Evolutionary conservation across 2,888 invertebrate species (phyloP), one percentile per base, ranked within the genome.

Genomic region (Drosophila conformis): DNA sequence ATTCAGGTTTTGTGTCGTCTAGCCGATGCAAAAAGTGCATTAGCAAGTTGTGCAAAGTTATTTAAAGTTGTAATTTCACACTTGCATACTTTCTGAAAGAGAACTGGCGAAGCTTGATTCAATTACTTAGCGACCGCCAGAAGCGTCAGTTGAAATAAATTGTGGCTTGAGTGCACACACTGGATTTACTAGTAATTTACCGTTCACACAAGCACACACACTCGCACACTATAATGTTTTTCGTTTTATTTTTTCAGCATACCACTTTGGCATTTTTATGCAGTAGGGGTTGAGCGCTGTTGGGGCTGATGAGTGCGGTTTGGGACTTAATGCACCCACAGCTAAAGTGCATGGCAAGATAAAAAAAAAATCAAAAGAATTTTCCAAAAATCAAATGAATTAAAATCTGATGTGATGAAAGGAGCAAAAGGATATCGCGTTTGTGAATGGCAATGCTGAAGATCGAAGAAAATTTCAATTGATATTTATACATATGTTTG

Each of bases 141-240:
- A 48, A 40, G 46, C 40, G 60, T 59, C 67, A 58, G 76, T 72
- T 69, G 46, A 83, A 81, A 81, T 81, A 76, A 81, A 81, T 81
- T 76, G 67, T 65, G 60, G 73, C 73, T 72, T 69, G 73, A 80
- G 80, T 76, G 80, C 83, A 80, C 76, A 72, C 56, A 58, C 77
- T 76, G 83, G 80, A 80, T 83, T 81, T 81, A 64, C 73, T 68
- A 70, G 80, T 80, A 81, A 81, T 80, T 81, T 81, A 80, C 67
- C 69, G 80, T 59, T 48, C 64, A 58, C 27, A 48, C 10, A 51
- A 11, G 38, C 33, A 57, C 25, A 48, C 33, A 21, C 48, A 25
- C 7, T 46, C 40, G 8, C 64, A 61, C 48, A 63, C 64, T 29
- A 61, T 51, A 51, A 65, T 67, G 58, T 40, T 73, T 57, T 76